These are phyloP conservation scores for Sciurus carolinensis DNA, from an alignment of 2,797 vertebrate genomes.

Conservation along the genomic window DNA sequence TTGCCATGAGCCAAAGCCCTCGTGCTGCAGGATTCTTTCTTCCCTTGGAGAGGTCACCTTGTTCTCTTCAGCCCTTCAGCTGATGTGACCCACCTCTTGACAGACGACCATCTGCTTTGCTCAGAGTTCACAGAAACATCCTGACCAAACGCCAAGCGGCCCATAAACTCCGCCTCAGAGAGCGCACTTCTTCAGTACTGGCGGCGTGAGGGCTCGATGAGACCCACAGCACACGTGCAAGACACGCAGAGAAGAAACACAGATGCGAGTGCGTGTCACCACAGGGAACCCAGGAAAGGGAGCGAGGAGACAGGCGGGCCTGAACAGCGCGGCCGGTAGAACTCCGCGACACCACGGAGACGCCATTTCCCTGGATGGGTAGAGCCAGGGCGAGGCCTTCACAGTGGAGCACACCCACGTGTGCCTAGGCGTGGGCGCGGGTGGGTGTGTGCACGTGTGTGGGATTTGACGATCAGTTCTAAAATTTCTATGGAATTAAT, in stretches of 20 bases:
- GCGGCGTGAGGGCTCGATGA: not conserved
- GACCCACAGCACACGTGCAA: not conserved
- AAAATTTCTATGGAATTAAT: not conserved
- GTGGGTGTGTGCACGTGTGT: no score
- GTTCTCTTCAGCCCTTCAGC: not conserved
- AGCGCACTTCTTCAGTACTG: rapidly evolving
- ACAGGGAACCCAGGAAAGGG: not conserved
- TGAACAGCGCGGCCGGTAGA: not conserved
- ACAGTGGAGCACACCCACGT: no score
- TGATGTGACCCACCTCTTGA: not conserved
- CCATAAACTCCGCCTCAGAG: not conserved
- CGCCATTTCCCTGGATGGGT: not conserved
- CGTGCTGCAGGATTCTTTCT: not conserved
- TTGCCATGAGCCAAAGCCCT: no score
- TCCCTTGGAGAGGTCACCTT: not conserved
- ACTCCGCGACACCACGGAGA: no score
- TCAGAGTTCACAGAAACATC: no score
- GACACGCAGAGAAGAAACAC: not conserved
- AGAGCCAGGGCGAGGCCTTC: not conserved
- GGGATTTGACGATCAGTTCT: not conserved
- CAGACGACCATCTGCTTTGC: not conserved
- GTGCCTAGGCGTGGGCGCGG: no score
- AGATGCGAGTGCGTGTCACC: not conserved
- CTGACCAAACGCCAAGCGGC: not conserved
- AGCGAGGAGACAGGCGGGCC: not conserved